Evolutionary conservation across 2,113 vertebrate species (phyloP), one percentile per base, ranked within the genome.

Genomic region (Thunnus maccoyii): DNA sequence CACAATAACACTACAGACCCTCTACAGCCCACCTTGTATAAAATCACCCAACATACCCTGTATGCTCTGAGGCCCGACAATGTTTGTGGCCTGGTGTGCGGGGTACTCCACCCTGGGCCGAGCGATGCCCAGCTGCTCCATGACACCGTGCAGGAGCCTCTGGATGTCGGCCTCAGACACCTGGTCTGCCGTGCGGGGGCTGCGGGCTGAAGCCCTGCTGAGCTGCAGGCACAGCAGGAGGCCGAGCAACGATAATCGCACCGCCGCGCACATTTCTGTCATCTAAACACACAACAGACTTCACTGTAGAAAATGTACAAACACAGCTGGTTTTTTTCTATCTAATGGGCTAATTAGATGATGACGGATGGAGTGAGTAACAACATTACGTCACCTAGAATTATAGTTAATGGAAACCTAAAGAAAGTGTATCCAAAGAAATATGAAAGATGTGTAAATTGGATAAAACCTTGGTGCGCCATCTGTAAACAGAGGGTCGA

Each of bases 121-220:
- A 70, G 98, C 98, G 80, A 99, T 98, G 74, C 98, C 98, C 88
- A 99, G 3, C 50, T 99, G 97, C 86, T 99, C 98, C 97, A 99
- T 99, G 47, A 99, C 97, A 1, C 97, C 97, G 68, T 99, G 98
- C 57, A 99, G 97, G 5, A 99, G 95, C 60, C 97, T 97, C 93
- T 99, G 98, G 86, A 99, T 97, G 72, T 99, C 97, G 69, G 95
- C 95, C 86, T 99, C 97, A 0, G 98, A 97, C 78, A 98, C 96
- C 84, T 95, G 95, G 89, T 97, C 96, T 2, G 94, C 93, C 27
- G 93, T 95, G 71, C 95, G 94, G 2, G 95, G 90, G 83, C 94
- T 97, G 78, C 96, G 96, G 82, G 95, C 95, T 2, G 93, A 91
- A 50, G 94, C 89, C n/a, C 92, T 80, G 56, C 93, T 86, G 60